Conservation (phyloP, 1,140 invertebrate genomes). For the Capitella teleta region DNA sequence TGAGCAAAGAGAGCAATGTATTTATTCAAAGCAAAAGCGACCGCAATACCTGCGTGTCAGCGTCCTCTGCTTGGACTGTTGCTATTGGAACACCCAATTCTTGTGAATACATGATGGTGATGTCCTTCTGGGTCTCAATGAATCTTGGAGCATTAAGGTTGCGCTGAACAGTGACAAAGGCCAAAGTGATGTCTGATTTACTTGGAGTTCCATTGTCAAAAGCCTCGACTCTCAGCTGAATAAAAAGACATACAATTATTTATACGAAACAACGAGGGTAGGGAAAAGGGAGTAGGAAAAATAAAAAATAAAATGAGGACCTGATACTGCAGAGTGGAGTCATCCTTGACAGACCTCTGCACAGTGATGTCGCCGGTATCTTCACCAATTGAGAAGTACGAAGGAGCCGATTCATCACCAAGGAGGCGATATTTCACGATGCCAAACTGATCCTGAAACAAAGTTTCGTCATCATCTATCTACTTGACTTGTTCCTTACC, state of each 20-base stretch:
- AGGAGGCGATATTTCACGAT: conserved; percentile 2
- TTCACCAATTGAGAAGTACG: conserved; percentile 17
- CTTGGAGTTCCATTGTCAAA: conserved; percentile 12
- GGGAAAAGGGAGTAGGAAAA: too few species aligned
- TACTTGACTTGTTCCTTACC: background rate
- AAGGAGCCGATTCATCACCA: conserved; percentile 5
- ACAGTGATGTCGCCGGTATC: conserved; percentile 17
- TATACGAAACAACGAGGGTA: too few species aligned
- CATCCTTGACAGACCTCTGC: conserved; percentile 3
- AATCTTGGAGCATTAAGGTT: conserved; percentile 10
- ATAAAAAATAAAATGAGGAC: too few species aligned
- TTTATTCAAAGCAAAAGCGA: too few species aligned
- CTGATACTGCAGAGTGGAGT: conserved; percentile 6
- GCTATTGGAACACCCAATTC: background rate
- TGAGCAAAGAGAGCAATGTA: conserved; percentile 4
- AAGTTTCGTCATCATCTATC: background rate
- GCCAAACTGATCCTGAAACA: conserved; percentile 9
- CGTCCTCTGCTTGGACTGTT: conserved; percentile 1
- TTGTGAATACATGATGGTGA: conserved; percentile 9
- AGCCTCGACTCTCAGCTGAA: conserved; percentile 10
- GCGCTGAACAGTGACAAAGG: conserved; percentile 9
- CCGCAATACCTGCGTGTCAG: conserved; percentile 7
- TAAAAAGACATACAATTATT: too few species aligned
- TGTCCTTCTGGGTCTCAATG: background rate
- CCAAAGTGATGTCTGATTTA: conserved; percentile 5